Percentiles rank a stretch among this genome's conserved stretches.
These are phyloP conservation scores for Megaceryle maxima DNA, from an alignment of 2,113 vertebrate genomes.

Conservation along the genomic window DNA sequence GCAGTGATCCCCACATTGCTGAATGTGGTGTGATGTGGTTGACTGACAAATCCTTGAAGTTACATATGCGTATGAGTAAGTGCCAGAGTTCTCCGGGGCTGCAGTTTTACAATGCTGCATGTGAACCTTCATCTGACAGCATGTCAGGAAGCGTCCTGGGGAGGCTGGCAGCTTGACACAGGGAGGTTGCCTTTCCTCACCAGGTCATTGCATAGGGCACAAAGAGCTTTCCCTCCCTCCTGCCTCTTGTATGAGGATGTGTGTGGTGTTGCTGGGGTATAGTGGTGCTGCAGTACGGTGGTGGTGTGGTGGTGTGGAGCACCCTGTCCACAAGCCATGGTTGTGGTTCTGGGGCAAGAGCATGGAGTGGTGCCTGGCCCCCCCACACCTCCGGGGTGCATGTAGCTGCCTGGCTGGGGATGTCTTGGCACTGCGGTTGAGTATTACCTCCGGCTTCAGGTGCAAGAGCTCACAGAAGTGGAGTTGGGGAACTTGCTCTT, in stretches of 20 bases:
- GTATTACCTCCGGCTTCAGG: neutral
- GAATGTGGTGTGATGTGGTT: neutral
- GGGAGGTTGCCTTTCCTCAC: neutral
- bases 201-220: neutral
- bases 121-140: neutral
- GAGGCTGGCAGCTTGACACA: neutral
- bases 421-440: fast-evolving
- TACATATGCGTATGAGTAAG: neutral
- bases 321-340: fast-evolving
- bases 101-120: neutral
- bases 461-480: neutral
- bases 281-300: fast-evolving
- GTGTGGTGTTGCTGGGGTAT: neutral
- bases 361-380: fast-evolving
- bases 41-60: constrained; percentile 40
- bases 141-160: neutral
- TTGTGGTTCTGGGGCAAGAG: neutral
- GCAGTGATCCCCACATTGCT: constrained; percentile 24
- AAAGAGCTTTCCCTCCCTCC: neutral
- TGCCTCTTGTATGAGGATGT: neutral
- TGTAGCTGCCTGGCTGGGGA: neutral
- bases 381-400: neutral
- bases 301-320: neutral
- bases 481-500: neutral
- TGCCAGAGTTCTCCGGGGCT: neutral